A percentile compares a stretch with the other conserved stretches of the same genome.
Conservation (phyloP, 2,888 invertebrate species). For the Choristoneura rosaceana region DNA sequence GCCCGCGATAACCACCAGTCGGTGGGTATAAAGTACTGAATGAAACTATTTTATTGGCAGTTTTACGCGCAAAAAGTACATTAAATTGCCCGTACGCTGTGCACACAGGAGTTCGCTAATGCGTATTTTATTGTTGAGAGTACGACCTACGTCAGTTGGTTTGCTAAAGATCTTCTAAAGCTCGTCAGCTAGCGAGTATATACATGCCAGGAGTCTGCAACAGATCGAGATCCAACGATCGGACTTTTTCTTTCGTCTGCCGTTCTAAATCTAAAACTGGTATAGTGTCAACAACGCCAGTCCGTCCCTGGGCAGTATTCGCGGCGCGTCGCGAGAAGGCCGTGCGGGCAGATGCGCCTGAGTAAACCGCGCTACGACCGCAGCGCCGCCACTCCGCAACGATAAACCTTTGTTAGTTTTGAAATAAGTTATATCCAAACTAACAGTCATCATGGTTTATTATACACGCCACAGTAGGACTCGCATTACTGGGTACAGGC, state of each 20-base stretch:
- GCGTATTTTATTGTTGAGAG: background rate
- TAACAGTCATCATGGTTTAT: too few species aligned
- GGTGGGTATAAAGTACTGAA: slow-evolving; percentile 31
- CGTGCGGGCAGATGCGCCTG: slow-evolving; percentile 75
- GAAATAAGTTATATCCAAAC: too few species aligned
- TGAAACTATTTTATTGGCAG: slow-evolving; percentile 24
- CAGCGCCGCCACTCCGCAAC: slow-evolving; percentile 38
- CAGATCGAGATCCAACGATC: too few species aligned
- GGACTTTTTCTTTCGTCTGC: background rate
- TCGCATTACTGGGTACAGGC: too few species aligned
- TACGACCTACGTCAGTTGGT: too few species aligned
- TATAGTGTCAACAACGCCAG: background rate
- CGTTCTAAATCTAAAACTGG: background rate
- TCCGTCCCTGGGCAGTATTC: slow-evolving; percentile 68
- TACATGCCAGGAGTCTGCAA: too few species aligned
- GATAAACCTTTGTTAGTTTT: background rate
- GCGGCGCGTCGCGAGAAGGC: slow-evolving; percentile 70
- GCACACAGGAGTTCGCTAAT: background rate
- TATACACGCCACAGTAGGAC: too few species aligned
- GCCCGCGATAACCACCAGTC: slow-evolving; percentile 4
- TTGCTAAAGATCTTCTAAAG: too few species aligned
- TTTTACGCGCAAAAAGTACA: slow-evolving; percentile 26
- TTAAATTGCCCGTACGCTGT: slow-evolving; percentile 3
- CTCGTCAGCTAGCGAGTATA: too few species aligned
- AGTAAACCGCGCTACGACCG: slow-evolving; percentile 65